Conservation (phyloP, 2,888 invertebrate species). For the Sthenelais limicola region DNA sequence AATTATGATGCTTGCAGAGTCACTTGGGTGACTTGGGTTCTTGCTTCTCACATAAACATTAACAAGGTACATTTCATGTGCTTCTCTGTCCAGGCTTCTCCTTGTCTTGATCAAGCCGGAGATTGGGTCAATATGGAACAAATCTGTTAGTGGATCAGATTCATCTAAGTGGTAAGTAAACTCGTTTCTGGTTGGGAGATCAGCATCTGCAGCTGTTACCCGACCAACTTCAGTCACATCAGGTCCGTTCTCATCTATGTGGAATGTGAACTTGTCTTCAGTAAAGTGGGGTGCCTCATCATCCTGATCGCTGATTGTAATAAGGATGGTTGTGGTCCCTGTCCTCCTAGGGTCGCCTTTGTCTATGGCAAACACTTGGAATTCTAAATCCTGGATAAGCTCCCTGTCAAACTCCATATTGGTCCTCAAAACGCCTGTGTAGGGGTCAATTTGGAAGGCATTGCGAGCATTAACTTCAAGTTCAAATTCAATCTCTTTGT, state of each 20-base stretch:
- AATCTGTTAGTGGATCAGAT: not conserved
- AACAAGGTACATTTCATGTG: slow-evolving; percentile 43
- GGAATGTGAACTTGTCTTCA: slow-evolving; percentile 87
- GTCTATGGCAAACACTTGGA: slow-evolving; percentile 86
- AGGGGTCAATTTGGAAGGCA: slow-evolving; percentile 82
- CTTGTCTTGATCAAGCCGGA: slow-evolving; percentile 45
- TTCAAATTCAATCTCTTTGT: slow-evolving; percentile 78
- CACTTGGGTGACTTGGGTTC: slow-evolving; percentile 12
- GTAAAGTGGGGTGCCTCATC: slow-evolving; percentile 96
- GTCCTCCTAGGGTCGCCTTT: slow-evolving; percentile 78
- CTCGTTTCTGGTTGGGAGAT: slow-evolving; percentile 69
- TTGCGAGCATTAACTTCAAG: slow-evolving; percentile 77
- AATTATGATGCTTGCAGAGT: slow-evolving; percentile 36
- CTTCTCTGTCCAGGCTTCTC: slow-evolving; percentile 46
- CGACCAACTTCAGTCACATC: slow-evolving; percentile 87
- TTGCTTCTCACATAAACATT: slow-evolving; percentile 41
- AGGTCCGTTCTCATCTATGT: slow-evolving; percentile 76
- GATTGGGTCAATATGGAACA: slow-evolving; percentile 44
- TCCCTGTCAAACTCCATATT: slow-evolving; percentile 91
- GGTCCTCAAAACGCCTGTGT: slow-evolving; percentile 84
- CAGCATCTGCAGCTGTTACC: slow-evolving; percentile 90
- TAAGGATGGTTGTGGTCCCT: slow-evolving; percentile 79
- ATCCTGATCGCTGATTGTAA: slow-evolving; percentile 84
- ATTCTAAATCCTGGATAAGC: slow-evolving; percentile 84
- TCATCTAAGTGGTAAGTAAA: slow-evolving; percentile 19